Evolutionary conservation across 1,140 invertebrate species (phyloP).

Genomic region (Semibalanus balanoides): DNA sequence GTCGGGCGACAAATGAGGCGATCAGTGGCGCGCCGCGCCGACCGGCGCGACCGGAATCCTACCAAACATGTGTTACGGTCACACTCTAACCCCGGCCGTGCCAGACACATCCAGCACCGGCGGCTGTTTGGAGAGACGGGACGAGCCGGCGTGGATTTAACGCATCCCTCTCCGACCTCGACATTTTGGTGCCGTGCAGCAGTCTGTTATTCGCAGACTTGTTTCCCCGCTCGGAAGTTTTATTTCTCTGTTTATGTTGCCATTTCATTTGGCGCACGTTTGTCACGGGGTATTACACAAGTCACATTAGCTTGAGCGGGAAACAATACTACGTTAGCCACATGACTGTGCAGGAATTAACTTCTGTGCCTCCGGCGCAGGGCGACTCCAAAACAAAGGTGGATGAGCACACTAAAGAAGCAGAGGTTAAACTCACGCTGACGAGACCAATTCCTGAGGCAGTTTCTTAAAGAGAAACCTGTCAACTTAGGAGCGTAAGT

Average conservation of each 20-base stretch:
- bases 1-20: no score
- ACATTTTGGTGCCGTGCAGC: neutral
- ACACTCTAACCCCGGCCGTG: no score
- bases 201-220: neutral
- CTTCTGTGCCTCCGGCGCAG: neutral
- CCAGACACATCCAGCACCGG: no score
- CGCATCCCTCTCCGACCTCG: neutral
- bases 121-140: no score
- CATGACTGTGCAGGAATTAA: neutral
- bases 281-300: neutral
- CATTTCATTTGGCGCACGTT: neutral
- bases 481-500: no score
- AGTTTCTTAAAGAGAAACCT: no score
- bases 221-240: neutral
- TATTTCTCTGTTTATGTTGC: neutral
- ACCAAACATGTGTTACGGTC: no score
- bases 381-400: neutral
- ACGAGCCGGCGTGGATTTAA: neutral
- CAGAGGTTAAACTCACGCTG: neutral
- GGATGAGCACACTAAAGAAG: neutral
- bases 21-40: no score
- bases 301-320: neutral
- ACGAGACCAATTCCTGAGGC: neutral
- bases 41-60: no score
- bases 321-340: neutral